Percentiles rank a stretch among this genome's conserved stretches.
Conservation (phyloP, 2,888 invertebrate genomes). For the Epinotia brunnichana region DNA sequence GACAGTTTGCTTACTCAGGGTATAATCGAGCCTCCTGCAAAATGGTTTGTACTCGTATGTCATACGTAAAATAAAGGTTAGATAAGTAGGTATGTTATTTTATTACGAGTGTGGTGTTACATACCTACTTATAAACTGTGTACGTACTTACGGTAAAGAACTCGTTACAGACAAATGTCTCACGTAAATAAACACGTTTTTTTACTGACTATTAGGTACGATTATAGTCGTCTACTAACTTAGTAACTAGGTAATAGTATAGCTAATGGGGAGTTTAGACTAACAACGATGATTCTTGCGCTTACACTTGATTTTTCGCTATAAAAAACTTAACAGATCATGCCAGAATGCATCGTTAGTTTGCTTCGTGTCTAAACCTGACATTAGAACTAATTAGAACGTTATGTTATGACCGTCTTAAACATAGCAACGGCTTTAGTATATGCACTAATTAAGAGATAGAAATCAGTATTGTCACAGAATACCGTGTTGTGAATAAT, state of each 20-base stretch:
- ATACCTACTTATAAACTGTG: background rate
- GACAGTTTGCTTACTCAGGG: constrained; percentile 30
- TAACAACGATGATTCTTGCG: too few relatives aligned
- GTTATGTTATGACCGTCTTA: background rate
- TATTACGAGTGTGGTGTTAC: background rate
- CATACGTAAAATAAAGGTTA: too few relatives aligned
- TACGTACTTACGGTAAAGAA: background rate
- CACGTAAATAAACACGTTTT: background rate
- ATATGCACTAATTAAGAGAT: constrained; percentile 4
- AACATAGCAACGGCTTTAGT: background rate
- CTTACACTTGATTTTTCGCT: too few relatives aligned
- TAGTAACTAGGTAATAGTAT: too few relatives aligned
- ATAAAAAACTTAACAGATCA: too few relatives aligned
- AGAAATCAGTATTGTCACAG: constrained; percentile 1
- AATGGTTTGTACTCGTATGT: constrained; percentile 24
- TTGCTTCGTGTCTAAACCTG: too few relatives aligned
- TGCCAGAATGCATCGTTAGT: too few relatives aligned
- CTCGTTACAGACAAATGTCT: background rate
- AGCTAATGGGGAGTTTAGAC: too few relatives aligned
- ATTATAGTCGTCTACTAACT: too few relatives aligned
- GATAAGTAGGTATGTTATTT: too few relatives aligned
- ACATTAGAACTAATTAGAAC: background rate
- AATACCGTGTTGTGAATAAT: constrained; percentile 6
- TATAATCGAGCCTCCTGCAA: constrained; percentile 24
- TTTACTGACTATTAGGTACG: background rate